Percentiles rank a stretch among this genome's conserved stretches.
These are phyloP conservation scores for Nephrotoma guestfalica DNA, from an alignment of 2,888 invertebrate species.

Conservation along the genomic window DNA sequence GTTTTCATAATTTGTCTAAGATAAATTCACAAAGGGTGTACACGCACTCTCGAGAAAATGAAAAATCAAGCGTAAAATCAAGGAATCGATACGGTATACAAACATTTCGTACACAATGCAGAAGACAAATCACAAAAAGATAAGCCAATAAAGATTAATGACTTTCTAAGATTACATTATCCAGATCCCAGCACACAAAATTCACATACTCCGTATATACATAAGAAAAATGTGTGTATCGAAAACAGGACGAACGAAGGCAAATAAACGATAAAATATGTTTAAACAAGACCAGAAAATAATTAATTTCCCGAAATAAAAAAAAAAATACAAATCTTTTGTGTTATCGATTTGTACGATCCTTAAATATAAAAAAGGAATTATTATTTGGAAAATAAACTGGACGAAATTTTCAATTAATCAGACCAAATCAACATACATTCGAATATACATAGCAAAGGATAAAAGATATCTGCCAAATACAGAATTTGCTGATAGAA, in stretches of 20 bases:
- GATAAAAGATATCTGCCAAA: neutral
- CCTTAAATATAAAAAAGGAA: neutral
- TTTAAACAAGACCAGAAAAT: neutral
- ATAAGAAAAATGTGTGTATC: neutral
- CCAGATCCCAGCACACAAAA: neutral
- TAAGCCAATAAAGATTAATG: neutral
- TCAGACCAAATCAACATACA: neutral
- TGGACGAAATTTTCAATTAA: neutral
- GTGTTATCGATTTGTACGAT: neutral
- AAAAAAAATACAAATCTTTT: neutral
- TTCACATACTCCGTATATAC: neutral
- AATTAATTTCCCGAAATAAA: neutral
- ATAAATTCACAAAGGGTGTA: neutral
- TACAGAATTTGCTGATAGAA: neutral
- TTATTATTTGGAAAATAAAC: neutral
- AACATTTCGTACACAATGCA: neutral
- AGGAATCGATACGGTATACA: neutral
- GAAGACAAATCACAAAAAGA: neutral
- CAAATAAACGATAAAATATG: neutral
- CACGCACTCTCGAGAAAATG: neutral
- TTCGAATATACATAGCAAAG: neutral
- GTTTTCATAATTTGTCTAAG: neutral
- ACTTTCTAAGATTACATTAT: neutral
- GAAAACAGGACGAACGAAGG: neutral
- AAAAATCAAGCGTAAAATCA: neutral